Conservation (phyloP, 2,113 vertebrate species). For the Probosciger aterrimus region DNA sequence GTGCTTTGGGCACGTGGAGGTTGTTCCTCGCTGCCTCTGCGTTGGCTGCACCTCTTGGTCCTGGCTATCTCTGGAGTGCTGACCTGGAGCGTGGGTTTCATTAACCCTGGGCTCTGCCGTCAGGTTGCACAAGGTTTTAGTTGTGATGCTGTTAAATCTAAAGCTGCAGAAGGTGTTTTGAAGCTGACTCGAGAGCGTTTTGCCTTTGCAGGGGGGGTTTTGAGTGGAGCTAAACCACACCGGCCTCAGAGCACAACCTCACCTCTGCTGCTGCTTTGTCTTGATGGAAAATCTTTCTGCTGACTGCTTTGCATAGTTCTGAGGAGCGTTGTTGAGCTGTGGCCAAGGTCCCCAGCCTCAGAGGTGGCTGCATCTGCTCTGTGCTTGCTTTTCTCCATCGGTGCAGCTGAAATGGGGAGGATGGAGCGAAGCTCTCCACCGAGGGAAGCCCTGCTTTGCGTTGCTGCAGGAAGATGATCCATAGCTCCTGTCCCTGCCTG, state of each 20-base stretch:
- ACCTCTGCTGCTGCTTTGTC: neutral
- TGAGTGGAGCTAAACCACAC: neutral
- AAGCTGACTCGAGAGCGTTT: neutral
- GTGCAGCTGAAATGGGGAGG: neutral
- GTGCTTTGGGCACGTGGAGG: neutral
- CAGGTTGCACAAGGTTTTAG: neutral
- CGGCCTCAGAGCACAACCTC: accelerated
- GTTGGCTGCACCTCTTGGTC: neutral
- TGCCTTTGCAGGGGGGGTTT: neutral
- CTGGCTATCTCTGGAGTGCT: neutral
- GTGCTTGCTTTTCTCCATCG: neutral
- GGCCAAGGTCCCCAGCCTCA: neutral
- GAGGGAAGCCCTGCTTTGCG: neutral
- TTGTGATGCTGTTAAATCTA: neutral
- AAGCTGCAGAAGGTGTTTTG: neutral
- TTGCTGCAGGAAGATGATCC: neutral
- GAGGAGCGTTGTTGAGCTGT: accelerated
- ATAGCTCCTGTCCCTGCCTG: neutral
- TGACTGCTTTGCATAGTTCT: neutral
- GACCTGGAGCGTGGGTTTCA: neutral
- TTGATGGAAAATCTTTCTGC: neutral
- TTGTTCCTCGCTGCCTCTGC: neutral
- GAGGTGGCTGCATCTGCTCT: neutral
- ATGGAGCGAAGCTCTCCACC: accelerated
- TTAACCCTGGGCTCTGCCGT: accelerated